These are phyloP conservation scores for Bombus difficillimus DNA, from an alignment of 1,140 invertebrate species.

Conservation along the genomic window DNA sequence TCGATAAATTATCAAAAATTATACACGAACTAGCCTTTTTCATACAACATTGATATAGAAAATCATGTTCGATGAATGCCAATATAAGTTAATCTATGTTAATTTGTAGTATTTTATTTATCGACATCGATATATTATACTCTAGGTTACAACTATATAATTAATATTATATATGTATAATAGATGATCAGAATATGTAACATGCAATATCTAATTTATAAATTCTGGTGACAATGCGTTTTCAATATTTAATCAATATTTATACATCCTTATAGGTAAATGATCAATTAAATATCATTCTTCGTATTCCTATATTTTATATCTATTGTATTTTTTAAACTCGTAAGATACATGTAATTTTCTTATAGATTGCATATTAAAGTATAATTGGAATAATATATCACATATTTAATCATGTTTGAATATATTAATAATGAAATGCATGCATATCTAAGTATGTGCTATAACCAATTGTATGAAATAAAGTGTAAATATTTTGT, in stretches of 20 bases:
- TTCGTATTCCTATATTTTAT: conserved; percentile 4
- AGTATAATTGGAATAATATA: conserved; percentile 37
- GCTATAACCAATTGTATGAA: conserved; percentile 35
- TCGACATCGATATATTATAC: neutral
- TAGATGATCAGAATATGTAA: conserved; percentile 1
- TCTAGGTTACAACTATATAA: neutral
- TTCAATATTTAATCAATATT: conserved; percentile 21
- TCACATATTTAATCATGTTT: conserved; percentile 10
- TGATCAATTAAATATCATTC: neutral
- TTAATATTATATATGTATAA: neutral
- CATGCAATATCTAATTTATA: conserved; percentile 9
- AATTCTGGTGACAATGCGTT: neutral
- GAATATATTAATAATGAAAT: conserved; percentile 23
- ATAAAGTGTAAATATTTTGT: conserved; percentile 55
- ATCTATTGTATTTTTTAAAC: conserved; percentile 4
- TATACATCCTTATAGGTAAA: conserved; percentile 8
- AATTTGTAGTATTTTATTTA: neutral
- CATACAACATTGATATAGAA: neutral
- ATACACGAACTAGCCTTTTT: too few relatives aligned
- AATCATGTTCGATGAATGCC: neutral
- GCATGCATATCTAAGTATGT: conserved; percentile 9
- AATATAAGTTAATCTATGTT: neutral
- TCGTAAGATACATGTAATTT: conserved; percentile 25
- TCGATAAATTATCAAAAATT: conserved; percentile 3
- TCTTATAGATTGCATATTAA: conserved; percentile 35